A percentile compares a stretch with the other conserved stretches of the same genome.
Conservation (phyloP, 2,888 invertebrate genomes). For the Chrysotoxum bicinctum region DNA sequence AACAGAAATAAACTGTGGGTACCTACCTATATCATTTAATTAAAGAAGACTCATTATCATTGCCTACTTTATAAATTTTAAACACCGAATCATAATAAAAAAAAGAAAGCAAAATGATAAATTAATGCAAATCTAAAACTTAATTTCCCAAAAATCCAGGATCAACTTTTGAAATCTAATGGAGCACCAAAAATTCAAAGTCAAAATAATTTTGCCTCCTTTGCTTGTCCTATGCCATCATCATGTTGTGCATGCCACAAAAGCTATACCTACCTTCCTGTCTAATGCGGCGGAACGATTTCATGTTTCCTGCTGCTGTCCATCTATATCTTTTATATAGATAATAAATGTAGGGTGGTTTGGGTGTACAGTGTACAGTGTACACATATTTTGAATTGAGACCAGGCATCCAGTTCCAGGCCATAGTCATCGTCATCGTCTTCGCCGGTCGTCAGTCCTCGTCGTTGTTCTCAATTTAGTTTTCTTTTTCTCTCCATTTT, state of each 20-base stretch:
- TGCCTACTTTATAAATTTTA: constrained; percentile 3
- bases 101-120: neutral
- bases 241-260: constrained; percentile 42
- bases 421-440: constrained; percentile 1
- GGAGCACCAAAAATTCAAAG: constrained; percentile 28
- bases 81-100: constrained; percentile 6
- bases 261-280: constrained; percentile 56
- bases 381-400: neutral
- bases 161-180: constrained; percentile 27
- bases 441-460: constrained; percentile 8
- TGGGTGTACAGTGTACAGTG: neutral
- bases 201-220: constrained; percentile 17
- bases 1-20: no score
- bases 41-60: constrained; percentile 33
- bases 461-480: constrained; percentile 31
- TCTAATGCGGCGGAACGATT: constrained; percentile 63
- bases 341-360: neutral
- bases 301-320: constrained; percentile 50
- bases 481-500: neutral
- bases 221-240: neutral
- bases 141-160: constrained; percentile 17
- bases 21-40: constrained; percentile 14
- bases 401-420: neutral
- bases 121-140: constrained; percentile 16
- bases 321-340: neutral